Percentiles rank a stretch among this genome's conserved stretches.
phyloP scores from a whole-genome alignment of 2,113 vertebrate species.

The Chamaetylas fuelleborni region DNA sequence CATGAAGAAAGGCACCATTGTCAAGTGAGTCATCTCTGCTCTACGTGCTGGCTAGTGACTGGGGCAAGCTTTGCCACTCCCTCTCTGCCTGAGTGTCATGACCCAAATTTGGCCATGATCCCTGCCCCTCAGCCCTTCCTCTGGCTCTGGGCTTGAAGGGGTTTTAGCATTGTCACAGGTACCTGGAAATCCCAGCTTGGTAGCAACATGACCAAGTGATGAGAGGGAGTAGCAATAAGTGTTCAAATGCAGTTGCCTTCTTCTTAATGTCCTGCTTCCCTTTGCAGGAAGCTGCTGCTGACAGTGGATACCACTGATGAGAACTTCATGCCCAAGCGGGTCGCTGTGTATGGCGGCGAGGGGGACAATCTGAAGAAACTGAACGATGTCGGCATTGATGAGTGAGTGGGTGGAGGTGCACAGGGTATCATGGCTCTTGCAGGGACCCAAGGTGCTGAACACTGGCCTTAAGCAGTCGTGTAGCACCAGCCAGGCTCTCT shows the following conservation, averaged over 20 bases:
- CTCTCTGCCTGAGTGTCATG: not conserved
- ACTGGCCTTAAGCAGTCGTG: not conserved
- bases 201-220: not conserved
- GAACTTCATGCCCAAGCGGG: constrained; percentile 95
- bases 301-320: constrained; percentile 94
- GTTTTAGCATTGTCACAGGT: not conserved
- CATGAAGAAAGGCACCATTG: constrained; percentile 96
- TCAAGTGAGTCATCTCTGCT: constrained; percentile 82
- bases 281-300: constrained; percentile 86
- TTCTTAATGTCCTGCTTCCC: not conserved
- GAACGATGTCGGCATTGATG: constrained; percentile 90
- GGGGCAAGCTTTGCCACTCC: not conserved
- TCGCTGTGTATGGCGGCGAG: constrained; percentile 90
- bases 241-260: not conserved
- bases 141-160: not conserved
- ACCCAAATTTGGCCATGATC: not conserved
- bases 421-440: not conserved
- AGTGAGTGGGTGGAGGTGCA: constrained; percentile 75
- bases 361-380: constrained; percentile 92
- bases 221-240: not conserved
- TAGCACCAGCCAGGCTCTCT: not conserved
- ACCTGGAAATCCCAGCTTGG: not conserved
- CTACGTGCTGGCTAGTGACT: fast-evolving
- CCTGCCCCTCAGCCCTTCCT: not conserved
- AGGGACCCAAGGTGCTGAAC: not conserved